A percentile compares a stretch with the other conserved stretches of the same genome.
phyloP scores from a whole-genome alignment of 2,113 vertebrate species.

The Laterallus jamaicensis region DNA sequence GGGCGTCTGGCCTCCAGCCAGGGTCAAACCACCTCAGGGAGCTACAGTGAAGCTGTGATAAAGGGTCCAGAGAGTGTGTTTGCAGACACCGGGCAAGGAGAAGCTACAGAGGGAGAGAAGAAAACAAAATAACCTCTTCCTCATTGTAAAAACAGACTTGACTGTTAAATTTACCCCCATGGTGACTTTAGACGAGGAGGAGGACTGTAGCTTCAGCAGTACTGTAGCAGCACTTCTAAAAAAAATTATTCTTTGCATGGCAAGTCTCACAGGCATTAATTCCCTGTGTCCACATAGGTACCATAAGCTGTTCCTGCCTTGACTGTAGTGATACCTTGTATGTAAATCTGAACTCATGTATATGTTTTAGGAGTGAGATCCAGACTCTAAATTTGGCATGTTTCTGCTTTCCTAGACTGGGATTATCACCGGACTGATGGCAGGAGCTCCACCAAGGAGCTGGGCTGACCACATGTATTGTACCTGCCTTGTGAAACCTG shows the following conservation, averaged over 20 bases:
- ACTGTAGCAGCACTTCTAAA: neutral
- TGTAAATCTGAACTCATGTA: neutral
- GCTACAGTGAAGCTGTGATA: neutral
- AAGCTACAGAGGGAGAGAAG: neutral
- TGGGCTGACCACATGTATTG: accelerated
- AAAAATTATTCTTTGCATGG: neutral
- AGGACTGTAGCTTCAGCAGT: neutral
- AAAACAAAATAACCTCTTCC: neutral
- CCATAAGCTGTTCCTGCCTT: neutral
- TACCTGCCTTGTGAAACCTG: neutral
- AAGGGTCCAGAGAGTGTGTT: neutral
- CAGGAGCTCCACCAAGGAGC: neutral
- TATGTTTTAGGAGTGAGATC: neutral
- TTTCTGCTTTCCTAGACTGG: neutral
- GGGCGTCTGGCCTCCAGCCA: too few relatives aligned
- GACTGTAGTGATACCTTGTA: neutral
- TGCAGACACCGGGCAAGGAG: neutral
- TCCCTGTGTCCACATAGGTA: neutral
- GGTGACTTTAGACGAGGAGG: neutral
- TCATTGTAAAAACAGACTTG: neutral
- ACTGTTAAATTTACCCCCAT: neutral
- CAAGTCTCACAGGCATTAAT: neutral
- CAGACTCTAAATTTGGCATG: neutral
- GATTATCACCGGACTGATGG: neutral
- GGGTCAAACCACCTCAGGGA: neutral